Conservation (phyloP, 2,888 invertebrate genomes). For the Epirrita christyi region DNA sequence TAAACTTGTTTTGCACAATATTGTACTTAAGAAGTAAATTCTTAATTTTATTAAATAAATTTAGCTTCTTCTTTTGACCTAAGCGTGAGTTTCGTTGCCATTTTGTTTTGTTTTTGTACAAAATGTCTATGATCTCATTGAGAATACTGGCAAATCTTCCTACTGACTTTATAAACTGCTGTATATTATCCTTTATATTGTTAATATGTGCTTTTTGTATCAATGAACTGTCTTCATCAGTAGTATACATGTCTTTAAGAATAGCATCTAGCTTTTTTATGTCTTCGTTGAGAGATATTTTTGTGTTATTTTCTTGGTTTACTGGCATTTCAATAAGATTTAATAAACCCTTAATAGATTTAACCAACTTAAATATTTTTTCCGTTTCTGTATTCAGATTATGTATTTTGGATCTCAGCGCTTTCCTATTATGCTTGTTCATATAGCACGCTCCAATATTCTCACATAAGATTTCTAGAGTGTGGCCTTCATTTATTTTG, state of each 20-base stretch:
- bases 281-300: constrained; percentile 39
- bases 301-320: constrained; percentile 23
- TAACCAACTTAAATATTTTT: constrained; percentile 58
- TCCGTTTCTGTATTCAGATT: constrained; percentile 57
- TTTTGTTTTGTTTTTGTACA: constrained; percentile 42
- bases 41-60: constrained; percentile 51
- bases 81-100: constrained; percentile 15
- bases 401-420: constrained; percentile 55
- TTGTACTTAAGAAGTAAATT: constrained; percentile 57
- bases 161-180: constrained; percentile 60
- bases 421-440: constrained; percentile 43
- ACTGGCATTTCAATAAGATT: constrained; percentile 47
- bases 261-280: constrained; percentile 56
- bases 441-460: constrained; percentile 55
- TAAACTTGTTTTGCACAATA: constrained; percentile 62
- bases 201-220: constrained; percentile 55
- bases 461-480: constrained; percentile 58
- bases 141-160: constrained; percentile 60
- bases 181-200: constrained; percentile 60
- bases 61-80: constrained; percentile 14
- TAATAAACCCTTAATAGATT: constrained; percentile 62
- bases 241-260: constrained; percentile 47
- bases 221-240: constrained; percentile 36
- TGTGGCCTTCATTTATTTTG: constrained; percentile 45
- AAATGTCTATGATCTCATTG: constrained; percentile 57